Conservation (phyloP, 2,113 vertebrate species). For the Pelodiscus sinensis region DNA sequence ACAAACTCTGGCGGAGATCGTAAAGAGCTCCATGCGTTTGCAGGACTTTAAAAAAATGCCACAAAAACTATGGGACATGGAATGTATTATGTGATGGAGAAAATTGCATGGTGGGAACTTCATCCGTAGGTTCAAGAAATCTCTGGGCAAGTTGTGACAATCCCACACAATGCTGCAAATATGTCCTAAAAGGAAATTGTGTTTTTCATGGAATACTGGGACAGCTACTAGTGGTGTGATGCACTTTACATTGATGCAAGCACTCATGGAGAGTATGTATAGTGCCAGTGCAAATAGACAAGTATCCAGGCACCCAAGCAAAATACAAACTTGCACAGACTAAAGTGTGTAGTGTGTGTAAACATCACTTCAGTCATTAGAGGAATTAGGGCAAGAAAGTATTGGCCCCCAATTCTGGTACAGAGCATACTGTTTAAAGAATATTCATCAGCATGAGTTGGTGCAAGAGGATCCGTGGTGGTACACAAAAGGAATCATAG, state of each 20-base stretch:
- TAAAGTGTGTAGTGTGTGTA: not conserved
- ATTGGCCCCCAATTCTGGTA: not conserved
- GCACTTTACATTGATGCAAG: not conserved
- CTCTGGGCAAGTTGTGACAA: not conserved
- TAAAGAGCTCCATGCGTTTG: not conserved
- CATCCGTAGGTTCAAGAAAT: not conserved
- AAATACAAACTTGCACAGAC: not conserved
- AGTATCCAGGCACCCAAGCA: not conserved
- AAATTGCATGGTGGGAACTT: not conserved
- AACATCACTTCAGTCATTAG: not conserved
- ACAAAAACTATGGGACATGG: not conserved
- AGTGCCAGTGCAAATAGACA: not conserved
- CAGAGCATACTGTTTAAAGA: not conserved
- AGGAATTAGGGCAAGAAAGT: not conserved
- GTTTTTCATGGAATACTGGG: not conserved
- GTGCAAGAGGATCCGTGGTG: conserved; percentile 20
- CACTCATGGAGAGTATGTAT: not conserved
- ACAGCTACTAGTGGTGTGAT: not conserved
- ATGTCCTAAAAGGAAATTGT: not conserved
- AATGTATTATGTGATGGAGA: not conserved
- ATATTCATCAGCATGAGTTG: not conserved
- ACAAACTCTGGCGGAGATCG: not conserved
- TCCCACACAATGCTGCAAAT: not conserved
- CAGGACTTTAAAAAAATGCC: not conserved
- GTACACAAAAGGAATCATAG: conserved; percentile 34